These are phyloP conservation scores for Subanguina moxae DNA, from an alignment of 1,140 invertebrate species.

Conservation along the genomic window DNA sequence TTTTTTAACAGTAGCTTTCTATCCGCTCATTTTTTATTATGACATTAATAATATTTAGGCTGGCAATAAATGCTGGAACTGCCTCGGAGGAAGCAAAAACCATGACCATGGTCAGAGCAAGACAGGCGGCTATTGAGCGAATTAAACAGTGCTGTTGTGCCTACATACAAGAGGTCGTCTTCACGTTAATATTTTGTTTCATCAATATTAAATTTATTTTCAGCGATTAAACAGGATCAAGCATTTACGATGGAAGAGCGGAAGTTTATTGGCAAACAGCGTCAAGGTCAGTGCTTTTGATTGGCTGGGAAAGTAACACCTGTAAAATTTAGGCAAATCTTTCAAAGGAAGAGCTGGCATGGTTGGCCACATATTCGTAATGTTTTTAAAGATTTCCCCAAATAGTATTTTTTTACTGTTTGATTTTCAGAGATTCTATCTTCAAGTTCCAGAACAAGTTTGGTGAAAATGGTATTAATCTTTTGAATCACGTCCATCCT, in stretches of 20 bases:
- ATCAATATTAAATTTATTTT: too few species aligned
- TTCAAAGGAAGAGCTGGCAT: slow-evolving; percentile 32
- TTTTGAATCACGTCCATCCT: slow-evolving; percentile 31
- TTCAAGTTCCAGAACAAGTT: slow-evolving; percentile 31
- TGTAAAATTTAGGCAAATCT: slow-evolving; percentile 19
- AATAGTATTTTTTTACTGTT: neutral
- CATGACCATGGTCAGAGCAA: slow-evolving; percentile 17
- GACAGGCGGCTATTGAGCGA: slow-evolving; percentile 28
- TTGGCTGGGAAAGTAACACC: neutral
- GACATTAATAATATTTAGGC: neutral
- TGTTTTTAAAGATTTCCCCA: neutral
- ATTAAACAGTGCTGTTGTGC: slow-evolving; percentile 38
- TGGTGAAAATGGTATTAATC: slow-evolving; percentile 36
- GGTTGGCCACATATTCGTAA: slow-evolving; percentile 28
- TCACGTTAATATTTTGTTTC: too few species aligned
- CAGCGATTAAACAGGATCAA: slow-evolving; percentile 32
- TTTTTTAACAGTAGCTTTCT: neutral
- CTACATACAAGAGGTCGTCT: slow-evolving; percentile 27
- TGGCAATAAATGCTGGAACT: neutral
- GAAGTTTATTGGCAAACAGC: slow-evolving; percentile 21
- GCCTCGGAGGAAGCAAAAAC: slow-evolving; percentile 2
- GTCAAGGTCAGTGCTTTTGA: slow-evolving; percentile 7
- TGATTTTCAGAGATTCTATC: slow-evolving; percentile 21
- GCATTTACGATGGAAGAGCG: slow-evolving; percentile 30
- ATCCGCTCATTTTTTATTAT: neutral